Conservation (phyloP, 2,888 invertebrate species). For the Morpho deidamia region DNA sequence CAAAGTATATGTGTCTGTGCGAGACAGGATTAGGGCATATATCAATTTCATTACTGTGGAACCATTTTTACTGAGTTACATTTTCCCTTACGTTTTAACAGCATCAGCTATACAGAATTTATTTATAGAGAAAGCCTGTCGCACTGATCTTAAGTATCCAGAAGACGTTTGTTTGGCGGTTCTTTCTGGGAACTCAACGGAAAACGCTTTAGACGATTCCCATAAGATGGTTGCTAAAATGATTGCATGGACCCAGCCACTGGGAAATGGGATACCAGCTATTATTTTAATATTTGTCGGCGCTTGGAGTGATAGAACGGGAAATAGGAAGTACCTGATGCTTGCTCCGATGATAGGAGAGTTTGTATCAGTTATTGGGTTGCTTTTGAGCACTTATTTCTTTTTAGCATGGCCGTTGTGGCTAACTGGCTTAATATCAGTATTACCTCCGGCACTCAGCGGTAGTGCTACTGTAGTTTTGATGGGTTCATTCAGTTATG, state of each 20-base stretch:
- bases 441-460: constrained; percentile 73
- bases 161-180: constrained; percentile 68
- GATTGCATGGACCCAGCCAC: constrained; percentile 72
- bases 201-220: constrained; percentile 50
- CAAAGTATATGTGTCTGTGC: not conserved
- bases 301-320: constrained; percentile 80
- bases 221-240: constrained; percentile 69
- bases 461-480: constrained; percentile 78
- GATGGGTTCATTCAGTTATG: constrained; percentile 79
- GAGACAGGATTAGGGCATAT: constrained; percentile 29
- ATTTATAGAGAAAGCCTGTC: constrained; percentile 78
- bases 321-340: constrained; percentile 77
- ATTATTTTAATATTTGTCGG: constrained; percentile 78
- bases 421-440: constrained; percentile 73
- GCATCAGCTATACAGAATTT: constrained; percentile 73
- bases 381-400: constrained; percentile 72
- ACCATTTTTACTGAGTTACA: constrained; percentile 80
- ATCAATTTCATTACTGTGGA: constrained; percentile 78
- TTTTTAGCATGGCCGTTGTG: constrained; percentile 77
- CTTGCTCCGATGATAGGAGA: constrained; percentile 77
- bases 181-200: constrained; percentile 46
- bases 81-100: constrained; percentile 80
- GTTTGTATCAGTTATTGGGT: constrained; percentile 66
- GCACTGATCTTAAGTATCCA: constrained; percentile 65
- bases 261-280: constrained; percentile 76